These are phyloP conservation scores for Tarsius wallacei DNA, from an alignment of 2,797 vertebrate species.

Conservation along the genomic window DNA sequence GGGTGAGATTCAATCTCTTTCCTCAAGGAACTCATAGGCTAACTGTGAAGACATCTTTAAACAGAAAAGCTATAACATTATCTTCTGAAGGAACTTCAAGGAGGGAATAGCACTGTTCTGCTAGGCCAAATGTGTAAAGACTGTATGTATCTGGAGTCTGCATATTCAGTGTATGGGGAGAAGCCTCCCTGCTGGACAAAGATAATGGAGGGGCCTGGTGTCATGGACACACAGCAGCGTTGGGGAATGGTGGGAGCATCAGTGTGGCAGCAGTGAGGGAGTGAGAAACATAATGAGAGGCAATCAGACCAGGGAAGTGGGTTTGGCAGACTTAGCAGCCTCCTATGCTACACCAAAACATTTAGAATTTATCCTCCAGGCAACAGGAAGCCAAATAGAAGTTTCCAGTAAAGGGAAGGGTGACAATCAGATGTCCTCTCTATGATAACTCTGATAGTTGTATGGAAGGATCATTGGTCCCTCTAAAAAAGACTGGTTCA, in stretches of 20 bases:
- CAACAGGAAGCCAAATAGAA: not conserved
- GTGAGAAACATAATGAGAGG: no score
- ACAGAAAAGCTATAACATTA: not conserved
- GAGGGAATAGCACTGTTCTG: not conserved
- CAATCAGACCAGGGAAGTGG: not conserved
- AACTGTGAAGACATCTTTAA: not conserved
- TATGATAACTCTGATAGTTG: not conserved
- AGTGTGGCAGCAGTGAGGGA: rapidly evolving
- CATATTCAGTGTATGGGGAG: not conserved
- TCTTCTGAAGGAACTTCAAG: not conserved
- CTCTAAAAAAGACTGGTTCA: not conserved
- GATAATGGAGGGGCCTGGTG: not conserved
- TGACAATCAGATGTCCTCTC: not conserved
- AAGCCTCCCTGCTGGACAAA: not conserved
- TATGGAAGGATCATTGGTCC: not conserved
- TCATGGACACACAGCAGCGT: rapidly evolving
- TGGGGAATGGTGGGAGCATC: rapidly evolving
- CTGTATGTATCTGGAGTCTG: not conserved
- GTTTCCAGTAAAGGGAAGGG: not conserved
- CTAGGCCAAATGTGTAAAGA: not conserved
- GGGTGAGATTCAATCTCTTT: not conserved
- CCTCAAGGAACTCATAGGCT: not conserved
- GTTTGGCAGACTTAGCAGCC: not conserved
- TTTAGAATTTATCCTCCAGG: not conserved
- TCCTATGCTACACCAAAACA: not conserved